Evolutionary conservation across 2,113 vertebrate genomes (phyloP), one percentile per base, ranked within the genome.

Genomic region (Anhinga anhinga): DNA sequence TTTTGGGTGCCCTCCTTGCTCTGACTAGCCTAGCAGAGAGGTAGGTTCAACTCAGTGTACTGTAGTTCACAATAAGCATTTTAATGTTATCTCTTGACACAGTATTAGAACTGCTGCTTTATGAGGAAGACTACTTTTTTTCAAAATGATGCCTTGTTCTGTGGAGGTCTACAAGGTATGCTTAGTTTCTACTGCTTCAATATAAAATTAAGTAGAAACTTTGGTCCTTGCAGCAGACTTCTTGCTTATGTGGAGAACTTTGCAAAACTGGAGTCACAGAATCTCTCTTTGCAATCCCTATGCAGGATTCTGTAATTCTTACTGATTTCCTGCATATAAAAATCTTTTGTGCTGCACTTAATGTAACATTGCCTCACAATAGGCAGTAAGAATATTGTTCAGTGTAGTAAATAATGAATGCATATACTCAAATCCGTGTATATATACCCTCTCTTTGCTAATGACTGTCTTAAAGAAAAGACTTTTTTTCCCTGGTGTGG

Each of bases 1-100:
- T 99, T 26, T 92, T 99, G 96, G 99, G 99, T 45, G 96, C 98
- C 25, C 98, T 99, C 34, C 97, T 99, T 86, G 98, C 98, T 36
- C 98, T 99, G 91, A 98, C 97, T 62, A 98, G 98, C 94, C 94
- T 99, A 86, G 98, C 98, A 95, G 98, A 99, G 94, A 99, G 98
- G 99, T 99, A 87, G 67, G 96, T 84, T 80, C 47, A 73, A 36
- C 59, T 85, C 71, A 23, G 32, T 50, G 9, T 59, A 21, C 34
- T 59, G 14, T 49, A 69, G 50, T 65, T 90, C 38, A 66, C 32
- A 47, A 19, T 45, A 65, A 86, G 4, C 13, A 34, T 95, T 90
- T 73, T 32, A 40, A 50, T 34, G 32, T 76, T 63, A 62, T n/a
- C 34, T 82, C 7, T 50, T 90, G n/a, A 55, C 9, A 30, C 15